Conservation (phyloP, 92 coral and sea anemone genomes). For the Muricea muricata region DNA sequence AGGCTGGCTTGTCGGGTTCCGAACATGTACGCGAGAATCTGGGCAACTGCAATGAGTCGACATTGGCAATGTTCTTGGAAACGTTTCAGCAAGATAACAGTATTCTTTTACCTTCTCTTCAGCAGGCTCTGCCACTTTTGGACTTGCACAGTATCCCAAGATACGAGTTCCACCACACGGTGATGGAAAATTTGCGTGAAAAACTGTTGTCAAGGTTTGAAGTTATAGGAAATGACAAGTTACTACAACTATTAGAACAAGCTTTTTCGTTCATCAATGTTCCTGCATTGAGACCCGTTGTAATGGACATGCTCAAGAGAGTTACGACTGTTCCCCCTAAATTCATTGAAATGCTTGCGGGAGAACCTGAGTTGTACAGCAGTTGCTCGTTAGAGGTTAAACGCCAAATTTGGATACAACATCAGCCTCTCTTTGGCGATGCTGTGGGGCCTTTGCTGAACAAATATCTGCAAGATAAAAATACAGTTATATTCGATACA, state of each 20-base stretch:
- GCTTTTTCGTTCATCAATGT: constrained; percentile 90
- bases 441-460: constrained; percentile 97
- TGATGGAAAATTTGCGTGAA: constrained; percentile 92
- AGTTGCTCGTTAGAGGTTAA: constrained; percentile 94
- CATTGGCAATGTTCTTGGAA: constrained; percentile 78
- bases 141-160: constrained; percentile 92
- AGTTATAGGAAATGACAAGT: constrained; percentile 68
- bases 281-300: constrained; percentile 91
- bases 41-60: constrained; percentile 63
- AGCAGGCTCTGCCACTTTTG: constrained; percentile 93
- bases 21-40: constrained; percentile 81
- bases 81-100: constrained; percentile 97
- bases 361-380: constrained; percentile 78
- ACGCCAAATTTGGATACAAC: constrained; percentile 97
- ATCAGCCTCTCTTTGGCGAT: constrained; percentile 95
- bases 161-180: constrained; percentile 85
- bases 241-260: constrained; percentile 82
- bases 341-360: constrained; percentile 90
- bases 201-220: constrained; percentile 80
- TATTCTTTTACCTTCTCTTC: constrained; percentile 88
- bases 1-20: constrained; percentile 95
- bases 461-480: constrained; percentile 84
- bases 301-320: constrained; percentile 88
- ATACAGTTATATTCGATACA: constrained; percentile 71
- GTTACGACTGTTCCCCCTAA: constrained; percentile 87